phyloP scores from a whole-genome alignment of 2,888 invertebrate genomes.

The Branchellion lobata region DNA sequence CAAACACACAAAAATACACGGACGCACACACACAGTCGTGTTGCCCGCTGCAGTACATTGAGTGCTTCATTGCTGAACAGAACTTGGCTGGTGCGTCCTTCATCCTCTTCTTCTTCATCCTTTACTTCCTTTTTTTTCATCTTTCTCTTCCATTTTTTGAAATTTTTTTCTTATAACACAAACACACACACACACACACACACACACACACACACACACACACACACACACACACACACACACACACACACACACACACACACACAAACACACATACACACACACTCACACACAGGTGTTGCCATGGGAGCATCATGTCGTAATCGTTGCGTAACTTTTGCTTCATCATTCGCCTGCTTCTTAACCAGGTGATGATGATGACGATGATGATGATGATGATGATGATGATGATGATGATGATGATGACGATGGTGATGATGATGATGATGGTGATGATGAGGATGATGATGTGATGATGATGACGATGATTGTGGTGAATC shows the following conservation, averaged over 20 bases:
- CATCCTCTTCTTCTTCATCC: background rate
- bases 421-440: too few relatives aligned
- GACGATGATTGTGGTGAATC: background rate
- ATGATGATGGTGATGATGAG: background rate
- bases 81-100: slow-evolving; percentile 74
- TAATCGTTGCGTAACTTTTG: slow-evolving; percentile 87
- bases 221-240: too few relatives aligned
- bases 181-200: too few relatives aligned
- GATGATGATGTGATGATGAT: background rate
- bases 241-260: too few relatives aligned
- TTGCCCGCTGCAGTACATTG: slow-evolving; percentile 76
- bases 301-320: slow-evolving; percentile 92
- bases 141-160: too few relatives aligned
- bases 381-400: too few relatives aligned
- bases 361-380: slow-evolving; percentile 64
- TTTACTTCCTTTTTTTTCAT: too few relatives aligned
- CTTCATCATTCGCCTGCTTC: slow-evolving; percentile 96
- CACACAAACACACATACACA: too few relatives aligned
- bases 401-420: too few relatives aligned
- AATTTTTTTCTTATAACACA: too few relatives aligned
- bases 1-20: too few relatives aligned
- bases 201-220: too few relatives aligned
- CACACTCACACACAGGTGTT: slow-evolving; percentile 65
- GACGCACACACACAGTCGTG: slow-evolving; percentile 55
- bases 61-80: slow-evolving; percentile 99